Evolutionary conservation across 2,113 vertebrate species (phyloP).

Genomic region (Cyanistes caeruleus): DNA sequence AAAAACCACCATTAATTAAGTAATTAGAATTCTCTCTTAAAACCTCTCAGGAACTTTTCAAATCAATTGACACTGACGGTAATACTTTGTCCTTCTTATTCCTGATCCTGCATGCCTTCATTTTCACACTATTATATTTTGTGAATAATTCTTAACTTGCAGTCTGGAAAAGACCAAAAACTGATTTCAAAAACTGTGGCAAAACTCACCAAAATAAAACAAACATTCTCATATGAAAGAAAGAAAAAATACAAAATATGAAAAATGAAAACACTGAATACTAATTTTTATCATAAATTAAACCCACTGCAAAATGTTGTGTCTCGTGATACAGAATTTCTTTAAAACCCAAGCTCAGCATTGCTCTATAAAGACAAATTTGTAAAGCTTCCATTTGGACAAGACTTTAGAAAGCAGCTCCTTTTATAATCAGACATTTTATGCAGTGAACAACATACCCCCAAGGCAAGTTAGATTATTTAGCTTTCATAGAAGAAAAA

Average conservation of each 20-base stretch:
- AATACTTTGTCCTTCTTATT: not conserved
- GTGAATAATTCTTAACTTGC: not conserved
- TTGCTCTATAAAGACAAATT: not conserved
- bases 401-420: not conserved
- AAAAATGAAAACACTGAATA: not conserved
- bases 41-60: not conserved
- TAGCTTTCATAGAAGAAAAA: not conserved
- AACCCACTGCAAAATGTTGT: not conserved
- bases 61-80: not conserved
- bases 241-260: not conserved
- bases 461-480: not conserved
- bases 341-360: not conserved
- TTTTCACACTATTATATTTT: not conserved
- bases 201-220: not conserved
- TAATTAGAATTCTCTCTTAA: not conserved
- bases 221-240: not conserved
- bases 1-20: not conserved
- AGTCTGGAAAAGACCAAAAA: not conserved
- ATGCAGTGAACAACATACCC: not conserved
- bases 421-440: not conserved
- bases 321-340: not conserved
- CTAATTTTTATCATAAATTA: not conserved
- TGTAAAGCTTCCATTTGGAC: not conserved
- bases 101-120: not conserved
- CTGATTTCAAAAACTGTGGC: not conserved